Evolutionary conservation across 2,888 invertebrate genomes (phyloP).

Genomic region (Agriopis aurantiaria): DNA sequence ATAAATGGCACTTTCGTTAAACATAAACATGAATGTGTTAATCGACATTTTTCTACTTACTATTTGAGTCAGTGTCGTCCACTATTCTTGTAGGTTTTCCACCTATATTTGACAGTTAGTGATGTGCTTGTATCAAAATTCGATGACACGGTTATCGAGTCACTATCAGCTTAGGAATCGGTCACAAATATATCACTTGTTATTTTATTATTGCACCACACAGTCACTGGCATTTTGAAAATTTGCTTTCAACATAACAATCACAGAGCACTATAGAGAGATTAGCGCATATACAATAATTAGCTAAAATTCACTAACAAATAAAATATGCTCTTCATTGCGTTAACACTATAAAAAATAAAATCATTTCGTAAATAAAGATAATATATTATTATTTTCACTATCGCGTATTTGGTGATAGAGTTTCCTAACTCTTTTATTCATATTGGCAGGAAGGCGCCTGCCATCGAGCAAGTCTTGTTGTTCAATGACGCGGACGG

Average conservation of each 20-base stretch:
- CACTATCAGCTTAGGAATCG: conserved; percentile 68
- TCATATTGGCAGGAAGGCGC: conserved; percentile 85
- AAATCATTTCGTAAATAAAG: conserved; percentile 77
- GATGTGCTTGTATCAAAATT: conserved; percentile 71
- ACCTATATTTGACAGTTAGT: conserved; percentile 78
- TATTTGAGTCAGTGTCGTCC: conserved; percentile 84
- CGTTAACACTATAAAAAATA: conserved; percentile 83
- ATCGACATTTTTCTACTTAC: conserved; percentile 66
- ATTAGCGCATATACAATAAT: conserved; percentile 80
- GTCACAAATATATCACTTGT: conserved; percentile 68
- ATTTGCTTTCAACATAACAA: conserved; percentile 77
- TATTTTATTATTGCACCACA: conserved; percentile 69
- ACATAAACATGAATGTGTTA: background rate
- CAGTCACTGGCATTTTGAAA: conserved; percentile 73
- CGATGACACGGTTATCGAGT: conserved; percentile 72
- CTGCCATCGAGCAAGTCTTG: conserved; percentile 85
- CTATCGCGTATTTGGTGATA: conserved; percentile 82
- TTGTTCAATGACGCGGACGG: conserved; percentile 85
- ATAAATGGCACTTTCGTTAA: conserved; percentile 16
- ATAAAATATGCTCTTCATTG: conserved; percentile 79
- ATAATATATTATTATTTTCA: conserved; percentile 81
- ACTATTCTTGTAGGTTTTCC: conserved; percentile 79
- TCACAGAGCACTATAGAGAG: conserved; percentile 77
- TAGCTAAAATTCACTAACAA: conserved; percentile 84
- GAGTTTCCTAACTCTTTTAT: conserved; percentile 81